Conservation (phyloP, 2,888 invertebrate species). For the Ennomos fuscantarius region DNA sequence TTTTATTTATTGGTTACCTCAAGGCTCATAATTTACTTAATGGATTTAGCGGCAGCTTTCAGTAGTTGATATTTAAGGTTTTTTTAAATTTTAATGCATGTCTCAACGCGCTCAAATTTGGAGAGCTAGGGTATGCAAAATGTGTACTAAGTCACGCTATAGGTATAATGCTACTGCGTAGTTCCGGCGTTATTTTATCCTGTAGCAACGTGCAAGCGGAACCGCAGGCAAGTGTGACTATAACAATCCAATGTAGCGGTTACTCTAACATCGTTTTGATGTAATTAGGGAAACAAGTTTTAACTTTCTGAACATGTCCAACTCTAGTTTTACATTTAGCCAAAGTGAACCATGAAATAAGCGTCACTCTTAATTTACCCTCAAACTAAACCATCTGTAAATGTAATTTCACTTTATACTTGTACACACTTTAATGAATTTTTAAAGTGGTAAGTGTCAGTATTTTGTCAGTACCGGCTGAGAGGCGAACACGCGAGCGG, state of each 20-base stretch:
- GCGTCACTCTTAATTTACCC: constrained; percentile 30
- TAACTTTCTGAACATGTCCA: constrained; percentile 25
- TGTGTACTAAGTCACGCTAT: too few species aligned
- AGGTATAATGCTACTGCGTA: too few species aligned
- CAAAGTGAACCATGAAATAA: constrained; percentile 34
- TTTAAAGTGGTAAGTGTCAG: constrained; percentile 11
- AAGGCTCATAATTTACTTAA: too few species aligned
- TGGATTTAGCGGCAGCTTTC: too few species aligned
- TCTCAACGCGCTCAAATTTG: too few species aligned
- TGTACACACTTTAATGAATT: constrained; percentile 11
- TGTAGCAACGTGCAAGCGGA: too few species aligned
- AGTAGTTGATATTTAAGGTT: too few species aligned
- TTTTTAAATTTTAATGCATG: too few species aligned
- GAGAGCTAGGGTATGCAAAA: too few species aligned
- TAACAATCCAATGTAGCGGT: constrained; percentile 8
- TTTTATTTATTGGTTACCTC: too few species aligned
- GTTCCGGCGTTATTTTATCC: too few species aligned
- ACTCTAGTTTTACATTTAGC: constrained; percentile 25
- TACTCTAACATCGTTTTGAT: constrained; percentile 20
- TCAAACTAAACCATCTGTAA: constrained; percentile 35
- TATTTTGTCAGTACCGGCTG: background rate
- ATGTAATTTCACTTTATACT: constrained; percentile 29
- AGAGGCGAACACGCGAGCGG: too few species aligned
- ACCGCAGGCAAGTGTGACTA: background rate
- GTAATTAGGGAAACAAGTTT: constrained; percentile 26